phyloP scores from a whole-genome alignment of 2,888 invertebrate species.

The Drosophila parthenogenetica region DNA sequence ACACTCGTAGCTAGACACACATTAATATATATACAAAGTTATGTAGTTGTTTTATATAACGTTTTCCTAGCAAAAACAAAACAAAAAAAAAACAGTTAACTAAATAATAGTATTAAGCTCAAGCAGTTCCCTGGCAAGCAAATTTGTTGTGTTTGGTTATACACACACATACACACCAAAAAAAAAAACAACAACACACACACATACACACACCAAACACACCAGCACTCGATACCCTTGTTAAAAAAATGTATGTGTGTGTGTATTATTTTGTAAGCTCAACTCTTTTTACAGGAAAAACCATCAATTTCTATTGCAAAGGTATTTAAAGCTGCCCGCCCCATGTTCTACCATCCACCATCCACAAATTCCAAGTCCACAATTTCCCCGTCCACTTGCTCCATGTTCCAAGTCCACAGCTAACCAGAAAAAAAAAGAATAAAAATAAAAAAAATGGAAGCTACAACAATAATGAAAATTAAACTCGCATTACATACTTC shows the following conservation, averaged over 20 bases:
- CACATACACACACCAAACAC: constrained; percentile 32
- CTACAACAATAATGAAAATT: constrained; percentile 60
- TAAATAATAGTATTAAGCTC: constrained; percentile 8
- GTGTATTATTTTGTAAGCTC: constrained; percentile 72
- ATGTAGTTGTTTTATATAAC: constrained; percentile 9
- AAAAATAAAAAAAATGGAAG: constrained; percentile 21
- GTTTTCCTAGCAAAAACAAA: constrained; percentile 8
- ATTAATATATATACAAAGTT: neutral
- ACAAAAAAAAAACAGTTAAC: neutral
- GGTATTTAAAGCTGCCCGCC: constrained; percentile 81
- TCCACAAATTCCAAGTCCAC: neutral
- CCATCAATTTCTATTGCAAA: constrained; percentile 82
- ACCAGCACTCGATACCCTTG: neutral
- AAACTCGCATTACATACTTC: constrained; percentile 53
- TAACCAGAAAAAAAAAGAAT: constrained; percentile 12
- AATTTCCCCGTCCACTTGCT: neutral
- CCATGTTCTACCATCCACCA: neutral
- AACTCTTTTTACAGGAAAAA: constrained; percentile 83
- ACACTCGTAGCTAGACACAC: constrained; percentile 7
- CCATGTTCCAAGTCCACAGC: constrained; percentile 38
- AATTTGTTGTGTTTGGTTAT: constrained; percentile 41
- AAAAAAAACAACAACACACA: constrained; percentile 8
- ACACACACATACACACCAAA: constrained; percentile 26
- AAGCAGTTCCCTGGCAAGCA: constrained; percentile 47
- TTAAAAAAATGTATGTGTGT: constrained; percentile 57